A percentile compares a stretch with the other conserved stretches of the same genome.
Evolutionary conservation across 2,113 vertebrate genomes (phyloP).

Genomic region (Hippoglossus stenolepis): DNA sequence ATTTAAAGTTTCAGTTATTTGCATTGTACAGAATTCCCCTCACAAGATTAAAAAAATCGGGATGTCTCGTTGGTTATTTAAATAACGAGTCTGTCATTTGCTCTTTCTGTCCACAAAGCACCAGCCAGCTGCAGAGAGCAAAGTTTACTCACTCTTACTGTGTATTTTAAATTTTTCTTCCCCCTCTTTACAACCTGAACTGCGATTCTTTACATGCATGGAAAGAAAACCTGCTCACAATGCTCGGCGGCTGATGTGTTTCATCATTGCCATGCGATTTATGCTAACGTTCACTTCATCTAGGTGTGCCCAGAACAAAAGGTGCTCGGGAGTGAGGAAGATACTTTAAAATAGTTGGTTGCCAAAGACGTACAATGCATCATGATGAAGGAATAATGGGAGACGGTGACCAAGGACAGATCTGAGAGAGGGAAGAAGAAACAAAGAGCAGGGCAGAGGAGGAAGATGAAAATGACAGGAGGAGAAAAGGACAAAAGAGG

Average conservation of each 20-base stretch:
- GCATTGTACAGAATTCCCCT: background rate
- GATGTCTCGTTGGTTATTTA: no score
- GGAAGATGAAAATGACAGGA: conserved; percentile 58
- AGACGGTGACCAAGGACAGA: conserved; percentile 70
- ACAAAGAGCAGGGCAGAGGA: conserved; percentile 59
- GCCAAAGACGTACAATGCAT: conserved; percentile 64
- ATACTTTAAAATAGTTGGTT: conserved; percentile 60
- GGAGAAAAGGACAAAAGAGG: conserved; percentile 65
- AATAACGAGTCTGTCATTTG: no score
- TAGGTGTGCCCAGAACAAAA: conserved; percentile 48
- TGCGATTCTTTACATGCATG: background rate
- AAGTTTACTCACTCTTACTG: background rate
- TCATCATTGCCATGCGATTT: conserved; percentile 15
- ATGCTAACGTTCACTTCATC: conserved; percentile 34
- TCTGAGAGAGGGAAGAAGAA: conserved; percentile 54
- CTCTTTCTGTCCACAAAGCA: no score
- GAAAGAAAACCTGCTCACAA: conserved; percentile 24
- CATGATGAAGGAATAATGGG: conserved; percentile 69
- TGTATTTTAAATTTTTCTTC: background rate
- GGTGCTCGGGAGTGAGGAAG: conserved; percentile 39
- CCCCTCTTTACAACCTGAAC: background rate
- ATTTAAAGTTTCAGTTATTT: background rate
- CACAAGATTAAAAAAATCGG: no score
- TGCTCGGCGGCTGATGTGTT: conserved; percentile 20
- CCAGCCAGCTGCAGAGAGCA: background rate